phyloP scores from a whole-genome alignment of 2,113 vertebrate species.

The Ailurus styani region DNA sequence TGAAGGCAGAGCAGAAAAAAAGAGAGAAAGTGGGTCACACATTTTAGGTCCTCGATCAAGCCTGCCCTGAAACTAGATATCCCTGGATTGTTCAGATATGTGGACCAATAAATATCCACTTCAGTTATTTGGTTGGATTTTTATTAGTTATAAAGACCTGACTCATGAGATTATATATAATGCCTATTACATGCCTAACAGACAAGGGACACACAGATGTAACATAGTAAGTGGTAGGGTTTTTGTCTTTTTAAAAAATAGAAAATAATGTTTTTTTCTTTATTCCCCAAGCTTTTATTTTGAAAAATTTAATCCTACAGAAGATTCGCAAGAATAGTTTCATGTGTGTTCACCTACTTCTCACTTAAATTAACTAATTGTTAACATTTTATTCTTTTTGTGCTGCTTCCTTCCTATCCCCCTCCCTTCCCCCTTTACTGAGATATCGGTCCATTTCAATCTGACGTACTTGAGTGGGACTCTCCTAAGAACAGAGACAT shows the following conservation, averaged over 20 bases:
- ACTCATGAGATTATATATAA: not conserved
- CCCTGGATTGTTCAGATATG: not conserved
- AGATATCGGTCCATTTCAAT: not conserved
- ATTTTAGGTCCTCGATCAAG: slow-evolving; percentile 29
- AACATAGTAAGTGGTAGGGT: not conserved
- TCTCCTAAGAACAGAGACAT: not conserved
- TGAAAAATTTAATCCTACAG: not conserved
- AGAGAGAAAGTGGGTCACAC: not conserved
- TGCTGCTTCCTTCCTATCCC: too few relatives aligned
- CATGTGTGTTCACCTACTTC: not conserved
- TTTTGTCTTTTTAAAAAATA: not conserved
- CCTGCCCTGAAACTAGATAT: not conserved
- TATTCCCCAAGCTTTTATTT: not conserved
- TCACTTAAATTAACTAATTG: not conserved
- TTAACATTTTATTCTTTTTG: not conserved
- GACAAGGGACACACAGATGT: not conserved
- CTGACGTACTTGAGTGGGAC: not conserved
- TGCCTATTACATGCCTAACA: not conserved
- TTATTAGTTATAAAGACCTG: not conserved
- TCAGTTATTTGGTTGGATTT: not conserved
- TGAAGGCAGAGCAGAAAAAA: not conserved
- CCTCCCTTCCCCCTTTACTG: not conserved
- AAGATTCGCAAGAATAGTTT: not conserved
- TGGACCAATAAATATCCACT: not conserved
- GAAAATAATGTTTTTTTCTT: not conserved